Conservation (phyloP, 1,140 invertebrate species). For the Neodiprion fabricii region DNA sequence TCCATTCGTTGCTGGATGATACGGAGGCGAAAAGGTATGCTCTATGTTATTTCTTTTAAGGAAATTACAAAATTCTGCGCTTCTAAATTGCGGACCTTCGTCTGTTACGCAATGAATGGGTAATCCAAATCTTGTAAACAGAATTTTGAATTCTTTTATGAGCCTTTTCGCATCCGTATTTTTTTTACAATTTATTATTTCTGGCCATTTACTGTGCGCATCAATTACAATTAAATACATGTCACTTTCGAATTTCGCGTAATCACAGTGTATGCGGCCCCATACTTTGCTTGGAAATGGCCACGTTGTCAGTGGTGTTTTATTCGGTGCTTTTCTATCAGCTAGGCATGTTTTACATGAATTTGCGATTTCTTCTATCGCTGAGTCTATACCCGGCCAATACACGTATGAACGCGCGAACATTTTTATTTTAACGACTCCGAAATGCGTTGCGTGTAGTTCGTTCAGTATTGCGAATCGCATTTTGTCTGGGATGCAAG, state of each 20-base stretch:
- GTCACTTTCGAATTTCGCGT: conserved; percentile 10
- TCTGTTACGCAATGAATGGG: conserved; percentile 32
- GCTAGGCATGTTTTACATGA: conserved; percentile 37
- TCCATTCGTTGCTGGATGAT: conserved; percentile 31
- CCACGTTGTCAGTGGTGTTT: conserved; percentile 11
- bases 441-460: conserved; percentile 53
- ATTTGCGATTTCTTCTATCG: conserved; percentile 42
- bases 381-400: conserved; percentile 55
- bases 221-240: conserved; percentile 29
- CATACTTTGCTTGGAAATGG: neutral
- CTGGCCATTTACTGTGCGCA: conserved; percentile 22
- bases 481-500: conserved; percentile 39
- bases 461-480: conserved; percentile 35
- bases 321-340: conserved; percentile 1
- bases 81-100: conserved; percentile 26
- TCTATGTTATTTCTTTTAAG: conserved; percentile 27
- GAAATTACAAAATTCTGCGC: conserved; percentile 26
- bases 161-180: conserved; percentile 12
- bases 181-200: conserved; percentile 18
- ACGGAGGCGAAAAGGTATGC: conserved; percentile 29
- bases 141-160: conserved; percentile 17
- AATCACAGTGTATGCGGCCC: conserved; percentile 19
- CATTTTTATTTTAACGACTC: conserved; percentile 55
- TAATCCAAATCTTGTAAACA: conserved; percentile 19
- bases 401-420: conserved; percentile 51